Conservation (phyloP, 2,888 invertebrate genomes). For the Reticulitermes lucifugus region DNA sequence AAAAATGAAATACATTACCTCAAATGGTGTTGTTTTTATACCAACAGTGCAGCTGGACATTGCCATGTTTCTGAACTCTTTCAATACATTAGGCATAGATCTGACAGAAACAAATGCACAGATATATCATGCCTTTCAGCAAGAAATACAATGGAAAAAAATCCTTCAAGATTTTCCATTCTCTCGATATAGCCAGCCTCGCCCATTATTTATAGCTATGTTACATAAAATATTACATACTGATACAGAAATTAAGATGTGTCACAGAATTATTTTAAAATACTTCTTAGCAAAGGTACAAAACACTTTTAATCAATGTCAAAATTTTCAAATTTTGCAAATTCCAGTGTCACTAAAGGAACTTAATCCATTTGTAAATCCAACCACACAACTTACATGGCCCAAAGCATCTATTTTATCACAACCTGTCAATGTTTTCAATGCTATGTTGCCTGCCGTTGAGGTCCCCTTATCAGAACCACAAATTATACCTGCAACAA, state of each 20-base stretch:
- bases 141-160: constrained; percentile 30
- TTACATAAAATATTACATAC: neutral
- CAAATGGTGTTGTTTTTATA: constrained; percentile 4
- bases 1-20: constrained; percentile 33
- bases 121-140: constrained; percentile 19
- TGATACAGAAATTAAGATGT: neutral
- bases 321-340: no score
- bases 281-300: constrained; percentile 32
- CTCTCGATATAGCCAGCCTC: constrained; percentile 22
- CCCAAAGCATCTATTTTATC: neutral
- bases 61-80: constrained; percentile 29
- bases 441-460: neutral
- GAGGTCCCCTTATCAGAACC: neutral
- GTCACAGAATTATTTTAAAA: constrained; percentile 29
- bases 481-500: neutral
- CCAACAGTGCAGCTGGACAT: constrained; percentile 23
- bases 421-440: constrained; percentile 1
- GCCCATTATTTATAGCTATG: constrained; percentile 23
- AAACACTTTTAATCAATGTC: neutral
- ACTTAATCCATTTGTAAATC: neutral
- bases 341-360: neutral
- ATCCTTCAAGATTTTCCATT: constrained; percentile 26
- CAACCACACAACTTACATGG: neutral
- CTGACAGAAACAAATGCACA: constrained; percentile 9
- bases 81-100: constrained; percentile 24